A percentile compares a stretch with the other conserved stretches of the same genome.
These are phyloP conservation scores for Drosophila insularis DNA, from an alignment of 1,140 invertebrate species.

Conservation along the genomic window DNA sequence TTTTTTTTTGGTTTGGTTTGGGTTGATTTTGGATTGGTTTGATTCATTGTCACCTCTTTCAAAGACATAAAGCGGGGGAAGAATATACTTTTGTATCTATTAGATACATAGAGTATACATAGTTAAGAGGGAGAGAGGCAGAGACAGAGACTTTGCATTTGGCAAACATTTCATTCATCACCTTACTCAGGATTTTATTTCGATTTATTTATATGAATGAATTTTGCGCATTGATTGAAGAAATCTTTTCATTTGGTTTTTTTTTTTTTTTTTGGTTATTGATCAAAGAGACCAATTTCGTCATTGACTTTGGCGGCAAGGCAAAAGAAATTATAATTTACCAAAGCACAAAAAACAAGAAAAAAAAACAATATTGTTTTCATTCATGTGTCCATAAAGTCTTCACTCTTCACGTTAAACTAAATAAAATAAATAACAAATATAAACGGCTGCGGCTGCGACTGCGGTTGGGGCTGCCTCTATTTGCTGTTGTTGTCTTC, in stretches of 20 bases:
- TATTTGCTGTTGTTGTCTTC: background rate
- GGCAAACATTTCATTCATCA: conserved; percentile 13
- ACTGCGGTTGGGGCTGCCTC: background rate
- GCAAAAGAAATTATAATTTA: conserved; percentile 49
- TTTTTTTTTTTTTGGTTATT: conserved; percentile 66
- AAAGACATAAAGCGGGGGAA: background rate
- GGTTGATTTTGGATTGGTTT: background rate
- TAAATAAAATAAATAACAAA: conserved; percentile 35
- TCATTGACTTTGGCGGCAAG: conserved; percentile 46
- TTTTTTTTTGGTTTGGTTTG: background rate
- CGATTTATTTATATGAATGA: conserved; percentile 46
- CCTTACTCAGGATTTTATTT: background rate
- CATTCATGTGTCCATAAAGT: conserved; percentile 21
- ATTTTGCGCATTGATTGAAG: conserved; percentile 56
- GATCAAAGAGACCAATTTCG: conserved; percentile 64
- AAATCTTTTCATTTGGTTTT: conserved; percentile 31
- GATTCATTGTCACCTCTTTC: background rate
- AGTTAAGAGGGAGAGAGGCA: background rate
- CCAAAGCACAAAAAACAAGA: background rate
- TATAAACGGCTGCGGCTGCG: background rate
- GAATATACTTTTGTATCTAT: background rate
- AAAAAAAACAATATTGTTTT: background rate
- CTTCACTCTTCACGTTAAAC: conserved; percentile 7
- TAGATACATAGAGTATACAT: background rate
- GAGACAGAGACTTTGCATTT: background rate